phyloP scores from a whole-genome alignment of 2,797 vertebrate genomes.

The Furcifer pardalis region DNA sequence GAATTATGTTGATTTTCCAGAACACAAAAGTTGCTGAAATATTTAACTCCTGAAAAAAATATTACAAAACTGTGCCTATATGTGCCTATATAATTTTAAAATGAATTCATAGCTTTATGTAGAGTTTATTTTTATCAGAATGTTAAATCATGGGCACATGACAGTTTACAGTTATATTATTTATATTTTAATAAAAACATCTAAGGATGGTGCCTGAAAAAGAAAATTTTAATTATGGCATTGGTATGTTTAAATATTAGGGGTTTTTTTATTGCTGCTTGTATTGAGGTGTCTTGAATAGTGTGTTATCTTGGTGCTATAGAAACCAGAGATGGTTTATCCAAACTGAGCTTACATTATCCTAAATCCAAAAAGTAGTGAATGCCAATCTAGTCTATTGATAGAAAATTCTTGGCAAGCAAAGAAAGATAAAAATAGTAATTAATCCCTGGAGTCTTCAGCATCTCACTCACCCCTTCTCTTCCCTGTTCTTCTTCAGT shows the following conservation, averaged over 20 bases:
- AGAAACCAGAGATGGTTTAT: not conserved
- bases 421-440: slow-evolving; percentile 15
- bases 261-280: not conserved
- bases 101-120: not conserved
- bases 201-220: too few relatives aligned
- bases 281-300: not conserved
- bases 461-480: not conserved
- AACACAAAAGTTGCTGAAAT: not conserved
- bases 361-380: not conserved
- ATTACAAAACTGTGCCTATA: not conserved
- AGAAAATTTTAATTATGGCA: not conserved
- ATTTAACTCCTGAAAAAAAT: not conserved
- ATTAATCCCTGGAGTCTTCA: not conserved
- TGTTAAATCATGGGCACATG: not conserved
- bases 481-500: not conserved
- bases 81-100: not conserved
- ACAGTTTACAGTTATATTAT: not conserved
- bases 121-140: not conserved
- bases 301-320: not conserved
- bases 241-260: not conserved
- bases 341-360: not conserved
- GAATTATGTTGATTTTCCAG: not conserved
- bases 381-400: not conserved
- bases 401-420: slow-evolving; percentile 2
- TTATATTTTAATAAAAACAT: too few relatives aligned